A percentile compares a stretch with the other conserved stretches of the same genome.
These are phyloP conservation scores for Sternotherus odoratus DNA, from an alignment of 2,797 vertebrate genomes.

Conservation along the genomic window DNA sequence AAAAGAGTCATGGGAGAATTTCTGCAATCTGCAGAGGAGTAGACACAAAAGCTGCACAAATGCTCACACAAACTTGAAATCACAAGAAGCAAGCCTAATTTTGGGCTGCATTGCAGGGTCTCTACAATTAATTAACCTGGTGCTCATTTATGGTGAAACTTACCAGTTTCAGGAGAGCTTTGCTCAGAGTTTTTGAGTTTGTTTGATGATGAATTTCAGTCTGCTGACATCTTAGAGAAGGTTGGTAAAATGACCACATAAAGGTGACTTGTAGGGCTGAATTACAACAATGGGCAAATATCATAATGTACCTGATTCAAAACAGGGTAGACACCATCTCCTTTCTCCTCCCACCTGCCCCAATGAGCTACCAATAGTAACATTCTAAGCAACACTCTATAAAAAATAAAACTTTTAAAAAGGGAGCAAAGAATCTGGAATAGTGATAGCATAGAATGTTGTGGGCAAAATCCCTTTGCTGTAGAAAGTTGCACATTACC, in stretches of 20 bases:
- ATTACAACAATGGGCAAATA: neutral
- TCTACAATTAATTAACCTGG: neutral
- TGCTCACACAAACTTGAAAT: neutral
- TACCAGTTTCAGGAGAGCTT: neutral
- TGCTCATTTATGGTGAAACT: neutral
- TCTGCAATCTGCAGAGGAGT: neutral
- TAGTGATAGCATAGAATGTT: neutral
- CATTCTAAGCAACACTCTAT: neutral
- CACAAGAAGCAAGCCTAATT: neutral
- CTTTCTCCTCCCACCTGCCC: neutral
- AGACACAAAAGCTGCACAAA: neutral
- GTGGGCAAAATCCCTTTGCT: neutral
- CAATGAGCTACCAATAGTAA: neutral
- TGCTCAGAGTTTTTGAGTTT: neutral
- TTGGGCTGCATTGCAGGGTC: neutral
- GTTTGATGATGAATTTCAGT: neutral
- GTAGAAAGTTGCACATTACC: slow-evolving; percentile 78
- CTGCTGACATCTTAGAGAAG: neutral
- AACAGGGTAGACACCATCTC: neutral
- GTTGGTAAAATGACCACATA: neutral
- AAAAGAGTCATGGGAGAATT: neutral
- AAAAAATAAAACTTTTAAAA: neutral
- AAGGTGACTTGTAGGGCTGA: neutral
- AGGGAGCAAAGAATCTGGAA: neutral
- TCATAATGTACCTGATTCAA: neutral